Percentiles rank a stretch among this genome's conserved stretches.
Conservation (phyloP, 2,888 invertebrate species). For the Ceramica pisi region DNA sequence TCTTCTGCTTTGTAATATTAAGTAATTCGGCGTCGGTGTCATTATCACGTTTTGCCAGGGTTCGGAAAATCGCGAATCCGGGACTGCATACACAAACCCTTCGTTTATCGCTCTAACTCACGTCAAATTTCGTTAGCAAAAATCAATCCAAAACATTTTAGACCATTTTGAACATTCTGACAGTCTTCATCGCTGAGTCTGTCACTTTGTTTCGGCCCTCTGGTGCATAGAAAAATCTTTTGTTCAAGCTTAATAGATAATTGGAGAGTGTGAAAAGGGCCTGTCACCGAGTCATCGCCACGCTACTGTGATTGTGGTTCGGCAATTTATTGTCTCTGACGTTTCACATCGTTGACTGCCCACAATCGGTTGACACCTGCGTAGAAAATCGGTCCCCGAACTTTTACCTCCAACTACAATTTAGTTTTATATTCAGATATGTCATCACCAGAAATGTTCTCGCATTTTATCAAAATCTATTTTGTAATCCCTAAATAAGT, state of each 20-base stretch:
- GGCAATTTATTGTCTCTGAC: slow-evolving; percentile 51
- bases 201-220: not conserved
- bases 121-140: too few relatives aligned
- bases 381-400: slow-evolving; percentile 59
- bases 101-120: too few relatives aligned
- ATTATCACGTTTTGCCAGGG: too few relatives aligned
- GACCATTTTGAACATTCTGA: not conserved
- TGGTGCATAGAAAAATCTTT: not conserved
- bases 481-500: too few relatives aligned
- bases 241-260: slow-evolving; percentile 13
- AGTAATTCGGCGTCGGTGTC: too few relatives aligned
- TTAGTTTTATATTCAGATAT: not conserved
- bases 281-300: slow-evolving; percentile 11
- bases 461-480: too few relatives aligned
- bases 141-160: too few relatives aligned
- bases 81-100: too few relatives aligned
- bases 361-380: slow-evolving; percentile 64
- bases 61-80: too few relatives aligned
- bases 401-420: slow-evolving; percentile 18
- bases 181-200: not conserved
- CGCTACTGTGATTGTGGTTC: slow-evolving; percentile 45
- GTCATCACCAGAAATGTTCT: too few relatives aligned
- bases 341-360: slow-evolving; percentile 50
- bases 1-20: too few relatives aligned
- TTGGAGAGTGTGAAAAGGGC: slow-evolving; percentile 20